Evolutionary conservation across 2,113 vertebrate genomes (phyloP), one percentile per base, ranked within the genome.

Genomic region (Sinocyclocheilus maitianheensis): DNA sequence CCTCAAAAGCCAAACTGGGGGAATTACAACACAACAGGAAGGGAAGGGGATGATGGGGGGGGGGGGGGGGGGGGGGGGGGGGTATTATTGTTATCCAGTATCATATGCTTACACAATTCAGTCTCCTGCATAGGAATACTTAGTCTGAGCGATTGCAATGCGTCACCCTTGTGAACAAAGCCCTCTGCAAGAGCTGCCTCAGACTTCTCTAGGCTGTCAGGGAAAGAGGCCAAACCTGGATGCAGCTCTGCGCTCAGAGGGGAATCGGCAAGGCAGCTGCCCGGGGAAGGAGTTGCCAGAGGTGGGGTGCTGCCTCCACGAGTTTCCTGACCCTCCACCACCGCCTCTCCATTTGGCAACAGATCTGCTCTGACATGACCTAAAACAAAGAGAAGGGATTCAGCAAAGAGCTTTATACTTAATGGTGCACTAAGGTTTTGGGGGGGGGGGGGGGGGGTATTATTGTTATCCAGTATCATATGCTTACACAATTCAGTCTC

Each of bases 121-220:
- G 98, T 99, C 96, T 99, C 98, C 97, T 99, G 98, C 97, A 99
- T 96, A 94, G 97, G 98, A 94, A 99, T 98, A 97, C 98, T 99
- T 96, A 98, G 95, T 96, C 95, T 99, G 97, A 99, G n/a, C n/a
- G n/a, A n/a, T n/a, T n/a, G n/a, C n/a, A n/a, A n/a, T 40, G 97
- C 94, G 94, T 98, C 97, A 93, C 97, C 94, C 94, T 92, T 97
- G 96, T 96, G 96, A 97, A 94, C 94, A 95, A 95, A 88, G 93
- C 96, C 95, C 97, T 97, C 93, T 89, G 79, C 79, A 40, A 79
- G 53, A 79, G 24, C 53, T 37, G 95, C 96, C 96, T 96, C 95
- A 96, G 96, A 95, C 94, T 94, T 96, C 97, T 93, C 97, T 97
- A 97, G 95, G 96, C 94, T 96, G 96, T 95, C 94, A 96, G 93